These are phyloP conservation scores for Drosophila infuscata DNA, from an alignment of 2,888 invertebrate genomes.

Conservation along the genomic window DNA sequence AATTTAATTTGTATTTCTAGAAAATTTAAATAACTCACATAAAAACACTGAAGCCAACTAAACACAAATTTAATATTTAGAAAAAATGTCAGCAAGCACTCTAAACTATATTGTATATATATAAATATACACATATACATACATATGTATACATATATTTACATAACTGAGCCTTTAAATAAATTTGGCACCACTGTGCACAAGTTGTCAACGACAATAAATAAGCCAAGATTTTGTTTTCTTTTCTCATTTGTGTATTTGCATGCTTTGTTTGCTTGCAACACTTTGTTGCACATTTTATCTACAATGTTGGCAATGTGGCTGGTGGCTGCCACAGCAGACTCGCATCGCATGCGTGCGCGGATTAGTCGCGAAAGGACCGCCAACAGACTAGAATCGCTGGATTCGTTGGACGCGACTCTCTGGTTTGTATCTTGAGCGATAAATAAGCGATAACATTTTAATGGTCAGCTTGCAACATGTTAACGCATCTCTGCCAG, in stretches of 20 bases:
- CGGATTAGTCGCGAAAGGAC: conserved; percentile 47
- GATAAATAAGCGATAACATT: conserved; percentile 77
- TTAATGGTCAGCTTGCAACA: conserved; percentile 63
- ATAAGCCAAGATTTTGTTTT: conserved; percentile 34
- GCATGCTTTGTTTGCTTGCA: conserved; percentile 24
- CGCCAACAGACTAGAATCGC: conserved; percentile 49
- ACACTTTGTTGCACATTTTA: conserved; percentile 56
- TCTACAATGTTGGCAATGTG: conserved; percentile 58
- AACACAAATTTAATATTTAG: background rate
- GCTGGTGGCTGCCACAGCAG: background rate
- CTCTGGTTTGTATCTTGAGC: conserved; percentile 28
- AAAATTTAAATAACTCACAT: too few relatives aligned
- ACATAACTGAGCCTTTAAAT: background rate
- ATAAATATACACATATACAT: too few relatives aligned
- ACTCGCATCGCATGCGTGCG: conserved; percentile 43
- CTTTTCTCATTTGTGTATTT: background rate
- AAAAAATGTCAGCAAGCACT: too few relatives aligned
- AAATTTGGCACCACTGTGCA: conserved; percentile 26
- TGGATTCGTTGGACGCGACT: background rate
- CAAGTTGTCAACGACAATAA: conserved; percentile 24
- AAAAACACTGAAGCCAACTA: too few relatives aligned
- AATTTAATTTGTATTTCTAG: too few relatives aligned
- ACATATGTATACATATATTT: too few relatives aligned
- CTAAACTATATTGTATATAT: too few relatives aligned
- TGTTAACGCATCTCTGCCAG: conserved; percentile 42